These are phyloP conservation scores for Callaeas wilsoni DNA, from an alignment of 2,113 vertebrate species.

Conservation along the genomic window DNA sequence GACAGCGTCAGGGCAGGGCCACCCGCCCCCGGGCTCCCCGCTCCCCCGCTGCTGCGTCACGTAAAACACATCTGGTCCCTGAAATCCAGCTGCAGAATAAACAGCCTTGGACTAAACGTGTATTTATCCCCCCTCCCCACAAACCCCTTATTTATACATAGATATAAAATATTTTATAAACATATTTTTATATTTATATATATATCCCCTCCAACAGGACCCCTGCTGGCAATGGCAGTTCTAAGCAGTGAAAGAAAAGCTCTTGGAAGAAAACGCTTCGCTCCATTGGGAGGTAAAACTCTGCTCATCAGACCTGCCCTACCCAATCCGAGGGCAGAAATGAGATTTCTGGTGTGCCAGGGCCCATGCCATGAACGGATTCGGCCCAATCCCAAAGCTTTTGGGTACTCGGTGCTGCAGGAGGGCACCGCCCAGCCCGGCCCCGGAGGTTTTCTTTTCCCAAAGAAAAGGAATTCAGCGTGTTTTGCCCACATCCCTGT, in stretches of 20 bases:
- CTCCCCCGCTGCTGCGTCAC: fast-evolving
- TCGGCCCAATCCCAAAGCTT: not conserved
- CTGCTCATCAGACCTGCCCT: not conserved
- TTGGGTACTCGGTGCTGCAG: not conserved
- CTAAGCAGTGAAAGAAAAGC: not conserved
- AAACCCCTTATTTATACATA: no score
- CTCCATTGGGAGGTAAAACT: not conserved
- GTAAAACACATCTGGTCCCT: fast-evolving
- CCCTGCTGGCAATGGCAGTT: not conserved
- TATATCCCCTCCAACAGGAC: not conserved
- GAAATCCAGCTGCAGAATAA: not conserved
- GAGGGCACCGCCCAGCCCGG: not conserved
- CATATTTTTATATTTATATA: no score
- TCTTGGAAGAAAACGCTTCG: not conserved
- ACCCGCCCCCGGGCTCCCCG: fast-evolving
- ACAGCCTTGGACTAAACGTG: fast-evolving
- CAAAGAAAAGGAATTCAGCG: no score
- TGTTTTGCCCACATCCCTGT: not conserved
- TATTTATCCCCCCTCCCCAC: no score
- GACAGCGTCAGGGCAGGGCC: not conserved
- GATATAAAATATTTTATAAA: no score
- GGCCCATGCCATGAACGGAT: fast-evolving
- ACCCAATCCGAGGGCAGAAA: fast-evolving
- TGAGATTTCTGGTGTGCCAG: not conserved
- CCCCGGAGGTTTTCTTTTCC: not conserved